Conservation (phyloP, 2,888 invertebrate genomes). For the Cryptus viduatorius region DNA sequence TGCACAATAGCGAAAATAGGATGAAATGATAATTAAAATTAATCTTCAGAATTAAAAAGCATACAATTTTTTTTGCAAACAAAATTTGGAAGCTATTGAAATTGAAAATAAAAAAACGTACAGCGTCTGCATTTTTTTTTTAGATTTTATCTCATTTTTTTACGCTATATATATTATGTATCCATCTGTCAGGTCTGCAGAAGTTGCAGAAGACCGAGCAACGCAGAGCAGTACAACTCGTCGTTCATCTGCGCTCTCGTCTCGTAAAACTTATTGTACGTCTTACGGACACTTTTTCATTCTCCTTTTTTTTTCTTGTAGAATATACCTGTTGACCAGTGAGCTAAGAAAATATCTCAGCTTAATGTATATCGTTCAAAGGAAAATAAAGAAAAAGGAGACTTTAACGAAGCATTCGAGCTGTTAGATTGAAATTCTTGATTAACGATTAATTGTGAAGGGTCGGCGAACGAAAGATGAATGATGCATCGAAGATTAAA, state of each 20-base stretch:
- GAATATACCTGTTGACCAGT: slow-evolving; percentile 3
- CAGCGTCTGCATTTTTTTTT: too few relatives aligned
- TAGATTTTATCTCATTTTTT: too few relatives aligned
- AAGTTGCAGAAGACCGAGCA: slow-evolving; percentile 23
- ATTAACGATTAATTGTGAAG: slow-evolving; percentile 48
- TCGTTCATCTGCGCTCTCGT: slow-evolving; percentile 36
- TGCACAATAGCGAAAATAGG: neutral
- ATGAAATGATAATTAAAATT: neutral
- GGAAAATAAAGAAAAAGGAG: slow-evolving; percentile 13
- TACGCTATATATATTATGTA: slow-evolving; percentile 1
- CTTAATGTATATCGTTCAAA: neutral
- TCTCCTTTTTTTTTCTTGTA: neutral
- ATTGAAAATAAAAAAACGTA: too few relatives aligned
- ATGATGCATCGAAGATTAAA: slow-evolving; percentile 46
- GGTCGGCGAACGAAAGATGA: slow-evolving; percentile 38
- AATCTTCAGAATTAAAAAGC: too few relatives aligned
- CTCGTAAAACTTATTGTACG: slow-evolving; percentile 63
- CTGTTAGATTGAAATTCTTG: slow-evolving; percentile 47
- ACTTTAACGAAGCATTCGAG: slow-evolving; percentile 25
- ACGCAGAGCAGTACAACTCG: slow-evolving; percentile 20
- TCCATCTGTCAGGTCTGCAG: slow-evolving; percentile 24
- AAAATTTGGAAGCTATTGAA: too few relatives aligned
- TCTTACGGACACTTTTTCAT: slow-evolving; percentile 8
- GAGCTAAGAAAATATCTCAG: neutral
- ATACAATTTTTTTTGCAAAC: too few relatives aligned